phyloP scores from a whole-genome alignment of 2,113 vertebrate genomes.

The Conger conger region DNA sequence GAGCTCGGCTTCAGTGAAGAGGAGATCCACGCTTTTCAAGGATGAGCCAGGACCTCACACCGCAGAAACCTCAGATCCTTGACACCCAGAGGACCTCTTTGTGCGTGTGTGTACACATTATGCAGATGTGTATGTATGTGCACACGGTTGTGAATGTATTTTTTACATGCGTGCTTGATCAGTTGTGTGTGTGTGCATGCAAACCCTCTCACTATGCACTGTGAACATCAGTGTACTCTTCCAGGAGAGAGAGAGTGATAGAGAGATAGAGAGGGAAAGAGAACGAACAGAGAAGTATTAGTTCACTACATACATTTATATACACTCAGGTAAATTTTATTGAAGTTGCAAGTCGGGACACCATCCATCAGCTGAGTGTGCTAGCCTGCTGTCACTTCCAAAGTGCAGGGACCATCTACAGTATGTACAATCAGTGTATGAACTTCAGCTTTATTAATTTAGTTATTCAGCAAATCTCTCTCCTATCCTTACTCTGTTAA shows the following conservation, averaged over 20 bases:
- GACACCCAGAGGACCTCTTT: slow-evolving; percentile 1
- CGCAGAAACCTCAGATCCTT: not conserved
- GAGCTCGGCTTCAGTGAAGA: slow-evolving; percentile 63
- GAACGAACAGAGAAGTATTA: not conserved
- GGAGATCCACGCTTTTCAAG: slow-evolving; percentile 66
- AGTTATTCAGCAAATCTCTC: not conserved
- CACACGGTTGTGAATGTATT: not conserved
- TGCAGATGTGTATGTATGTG: slow-evolving; percentile 1
- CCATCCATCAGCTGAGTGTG: not conserved
- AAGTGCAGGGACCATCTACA: not conserved
- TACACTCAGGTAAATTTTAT: slow-evolving; percentile 20
- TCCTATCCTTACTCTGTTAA: not conserved
- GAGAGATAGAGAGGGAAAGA: not conserved
- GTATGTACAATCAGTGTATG: not conserved
- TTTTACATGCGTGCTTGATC: not conserved
- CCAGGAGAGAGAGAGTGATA: too few relatives aligned
- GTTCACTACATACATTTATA: not conserved
- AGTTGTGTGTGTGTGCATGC: not conserved
- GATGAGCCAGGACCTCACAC: slow-evolving; percentile 45
- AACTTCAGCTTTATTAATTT: not conserved
- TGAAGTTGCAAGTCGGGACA: not conserved
- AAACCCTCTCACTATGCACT: slow-evolving; percentile 19
- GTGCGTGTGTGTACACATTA: not conserved
- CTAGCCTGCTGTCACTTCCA: not conserved
- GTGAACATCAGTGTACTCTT: not conserved